A percentile compares a stretch with the other conserved stretches of the same genome.
These are phyloP conservation scores for Caenorhabditis becei DNA, from an alignment of 2,888 invertebrate species.

Conservation along the genomic window DNA sequence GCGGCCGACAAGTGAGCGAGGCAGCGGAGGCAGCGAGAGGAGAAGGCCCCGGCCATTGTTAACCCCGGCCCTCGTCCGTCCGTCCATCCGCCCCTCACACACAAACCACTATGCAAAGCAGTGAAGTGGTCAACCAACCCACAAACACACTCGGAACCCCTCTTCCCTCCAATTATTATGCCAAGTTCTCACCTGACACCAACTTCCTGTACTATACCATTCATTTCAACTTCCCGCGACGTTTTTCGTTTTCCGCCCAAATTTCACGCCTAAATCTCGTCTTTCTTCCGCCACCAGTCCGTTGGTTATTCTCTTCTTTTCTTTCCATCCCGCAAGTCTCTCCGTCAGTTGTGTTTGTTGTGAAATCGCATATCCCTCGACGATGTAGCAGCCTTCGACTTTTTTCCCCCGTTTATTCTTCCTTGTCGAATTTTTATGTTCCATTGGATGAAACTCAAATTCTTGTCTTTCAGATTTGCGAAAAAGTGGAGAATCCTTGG, in stretches of 20 bases:
- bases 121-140: conserved; percentile 54
- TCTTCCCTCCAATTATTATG: conserved; percentile 8
- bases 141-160: conserved; percentile 1
- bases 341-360: conserved; percentile 44
- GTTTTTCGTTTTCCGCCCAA: background rate
- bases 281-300: conserved; percentile 13
- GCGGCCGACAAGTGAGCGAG: conserved; percentile 46
- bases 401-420: conserved; percentile 18
- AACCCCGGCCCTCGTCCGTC: conserved; percentile 51
- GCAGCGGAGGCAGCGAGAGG: conserved; percentile 27
- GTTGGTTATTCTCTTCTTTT: conserved; percentile 23
- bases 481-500: conserved; percentile 17
- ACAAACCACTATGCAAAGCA: conserved; percentile 52
- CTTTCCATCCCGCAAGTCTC: background rate
- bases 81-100: conserved; percentile 19
- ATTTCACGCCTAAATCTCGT: conserved; percentile 21
- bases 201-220: no score
- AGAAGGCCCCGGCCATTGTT: conserved; percentile 56
- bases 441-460: background rate
- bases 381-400: conserved; percentile 9
- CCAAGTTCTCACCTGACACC: background rate
- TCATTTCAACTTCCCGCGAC: no score
- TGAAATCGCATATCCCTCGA: conserved; percentile 51
- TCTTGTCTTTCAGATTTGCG: conserved; percentile 24
- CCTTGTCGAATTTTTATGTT: conserved; percentile 19